phyloP scores from a whole-genome alignment of 2,113 vertebrate species.

The Rhagologus leucostigma region DNA sequence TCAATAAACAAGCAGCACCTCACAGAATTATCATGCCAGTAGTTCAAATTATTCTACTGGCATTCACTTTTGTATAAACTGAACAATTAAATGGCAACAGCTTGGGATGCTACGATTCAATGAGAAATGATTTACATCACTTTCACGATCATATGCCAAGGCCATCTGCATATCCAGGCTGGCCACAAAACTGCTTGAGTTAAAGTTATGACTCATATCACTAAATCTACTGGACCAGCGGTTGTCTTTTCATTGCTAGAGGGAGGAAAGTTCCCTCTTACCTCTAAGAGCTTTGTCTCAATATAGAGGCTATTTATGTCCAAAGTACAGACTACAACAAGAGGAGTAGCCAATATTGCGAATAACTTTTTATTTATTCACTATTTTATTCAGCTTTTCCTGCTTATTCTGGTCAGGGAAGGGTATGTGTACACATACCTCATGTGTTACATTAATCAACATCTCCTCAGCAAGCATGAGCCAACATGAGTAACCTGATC shows the following conservation, averaged over 20 bases:
- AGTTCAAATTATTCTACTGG: background rate
- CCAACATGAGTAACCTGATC: background rate
- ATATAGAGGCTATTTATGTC: background rate
- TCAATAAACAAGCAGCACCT: background rate
- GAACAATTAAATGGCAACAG: constrained; percentile 44
- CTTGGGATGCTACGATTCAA: constrained; percentile 38
- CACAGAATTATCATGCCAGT: background rate
- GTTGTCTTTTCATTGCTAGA: background rate
- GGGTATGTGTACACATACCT: background rate
- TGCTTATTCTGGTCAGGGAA: background rate
- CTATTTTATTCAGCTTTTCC: background rate
- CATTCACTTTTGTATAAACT: constrained; percentile 18
- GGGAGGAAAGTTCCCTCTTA: background rate
- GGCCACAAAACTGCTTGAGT: background rate
- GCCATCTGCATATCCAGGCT: constrained; percentile 37
- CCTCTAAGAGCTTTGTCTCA: background rate
- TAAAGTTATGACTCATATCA: background rate
- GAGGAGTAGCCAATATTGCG: background rate
- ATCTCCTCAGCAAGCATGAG: background rate
- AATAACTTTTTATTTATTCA: background rate
- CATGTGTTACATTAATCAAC: background rate
- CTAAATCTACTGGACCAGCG: background rate
- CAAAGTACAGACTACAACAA: background rate
- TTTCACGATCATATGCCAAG: constrained; percentile 25
- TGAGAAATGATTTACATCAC: constrained; percentile 39